Conservation (phyloP, 2,113 vertebrate species). For the Cyanoderma ruficeps region DNA sequence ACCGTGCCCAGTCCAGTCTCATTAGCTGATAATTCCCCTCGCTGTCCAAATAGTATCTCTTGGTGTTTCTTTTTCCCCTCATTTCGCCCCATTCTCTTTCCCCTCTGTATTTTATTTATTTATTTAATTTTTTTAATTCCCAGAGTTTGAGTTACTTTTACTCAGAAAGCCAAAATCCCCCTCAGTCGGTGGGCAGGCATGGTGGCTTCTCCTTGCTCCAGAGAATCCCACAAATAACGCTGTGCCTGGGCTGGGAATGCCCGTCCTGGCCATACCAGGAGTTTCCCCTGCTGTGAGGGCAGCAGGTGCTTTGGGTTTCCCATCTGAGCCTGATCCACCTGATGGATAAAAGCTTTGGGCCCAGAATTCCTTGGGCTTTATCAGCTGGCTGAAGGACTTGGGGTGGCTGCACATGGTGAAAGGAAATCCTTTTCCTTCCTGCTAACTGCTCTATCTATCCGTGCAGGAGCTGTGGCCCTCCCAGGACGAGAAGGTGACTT, state of each 20-base stretch:
- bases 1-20: neutral
- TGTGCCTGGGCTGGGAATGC: neutral
- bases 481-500: neutral
- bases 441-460: accelerated
- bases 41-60: neutral
- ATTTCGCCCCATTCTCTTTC: neutral
- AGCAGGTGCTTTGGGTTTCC: neutral
- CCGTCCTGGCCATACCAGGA: neutral
- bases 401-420: neutral
- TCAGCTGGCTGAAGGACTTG: neutral
- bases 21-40: neutral
- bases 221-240: no score
- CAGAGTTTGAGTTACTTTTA: neutral
- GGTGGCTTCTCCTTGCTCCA: neutral
- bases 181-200: accelerated
- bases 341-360: neutral
- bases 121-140: neutral
- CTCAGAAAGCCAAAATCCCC: neutral
- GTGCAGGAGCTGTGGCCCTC: accelerated
- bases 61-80: neutral
- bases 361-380: accelerated
- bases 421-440: accelerated
- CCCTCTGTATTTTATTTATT: neutral
- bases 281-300: neutral
- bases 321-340: neutral